phyloP scores from a whole-genome alignment of 2,888 invertebrate genomes.

The Rotaria sp. region DNA sequence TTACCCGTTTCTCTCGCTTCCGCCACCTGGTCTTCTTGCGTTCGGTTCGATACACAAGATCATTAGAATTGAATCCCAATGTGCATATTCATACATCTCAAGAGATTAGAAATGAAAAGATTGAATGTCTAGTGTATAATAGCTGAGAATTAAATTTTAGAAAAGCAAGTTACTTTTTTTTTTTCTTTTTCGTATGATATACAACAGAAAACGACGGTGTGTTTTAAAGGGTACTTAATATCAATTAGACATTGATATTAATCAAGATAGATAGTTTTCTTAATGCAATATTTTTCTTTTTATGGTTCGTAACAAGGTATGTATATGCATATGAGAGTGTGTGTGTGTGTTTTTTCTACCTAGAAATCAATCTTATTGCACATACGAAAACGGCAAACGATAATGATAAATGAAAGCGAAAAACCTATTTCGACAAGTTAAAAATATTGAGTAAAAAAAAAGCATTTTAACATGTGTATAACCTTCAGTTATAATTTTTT shows the following conservation, averaged over 20 bases:
- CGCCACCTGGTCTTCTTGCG: slow-evolving; percentile 8
- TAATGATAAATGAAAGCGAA: neutral
- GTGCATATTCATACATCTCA: neutral
- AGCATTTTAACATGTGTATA: neutral
- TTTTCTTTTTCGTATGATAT: neutral
- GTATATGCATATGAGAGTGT: neutral
- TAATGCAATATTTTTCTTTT: too few species aligned
- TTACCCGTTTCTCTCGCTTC: neutral
- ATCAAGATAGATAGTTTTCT: neutral
- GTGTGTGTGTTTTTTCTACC: neutral
- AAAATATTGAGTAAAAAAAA: neutral
- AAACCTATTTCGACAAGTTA: neutral
- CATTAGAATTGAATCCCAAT: neutral
- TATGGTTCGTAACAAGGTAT: too few species aligned
- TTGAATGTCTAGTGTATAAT: neutral
- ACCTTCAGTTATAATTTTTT: neutral
- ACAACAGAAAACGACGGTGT: neutral
- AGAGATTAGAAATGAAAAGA: slow-evolving; percentile 1
- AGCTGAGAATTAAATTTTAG: neutral
- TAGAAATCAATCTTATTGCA: neutral
- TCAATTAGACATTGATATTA: neutral
- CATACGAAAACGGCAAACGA: neutral
- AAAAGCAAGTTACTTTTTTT: neutral
- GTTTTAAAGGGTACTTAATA: neutral
- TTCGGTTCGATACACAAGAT: slow-evolving; percentile 7